These are phyloP conservation scores for Sepiola atlantica DNA, from an alignment of 2,888 invertebrate genomes.

Conservation along the genomic window DNA sequence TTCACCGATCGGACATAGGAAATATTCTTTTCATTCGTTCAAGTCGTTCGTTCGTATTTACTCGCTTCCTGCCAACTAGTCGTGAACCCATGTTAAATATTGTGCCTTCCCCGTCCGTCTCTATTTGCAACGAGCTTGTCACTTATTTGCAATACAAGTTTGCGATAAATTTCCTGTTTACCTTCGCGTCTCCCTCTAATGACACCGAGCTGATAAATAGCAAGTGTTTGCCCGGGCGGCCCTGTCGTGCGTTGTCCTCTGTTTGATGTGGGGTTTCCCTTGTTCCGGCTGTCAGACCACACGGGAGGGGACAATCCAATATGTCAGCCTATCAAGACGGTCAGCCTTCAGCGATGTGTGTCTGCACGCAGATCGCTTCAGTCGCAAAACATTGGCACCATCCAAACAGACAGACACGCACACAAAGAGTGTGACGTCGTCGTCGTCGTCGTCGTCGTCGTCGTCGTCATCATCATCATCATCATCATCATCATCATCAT, in stretches of 20 bases:
- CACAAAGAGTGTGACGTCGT: neutral
- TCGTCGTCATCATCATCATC: too few relatives aligned
- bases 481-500: neutral
- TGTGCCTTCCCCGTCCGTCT: neutral
- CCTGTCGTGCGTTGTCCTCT: neutral
- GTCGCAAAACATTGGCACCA: neutral
- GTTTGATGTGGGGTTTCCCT: neutral
- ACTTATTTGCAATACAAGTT: constrained; percentile 10
- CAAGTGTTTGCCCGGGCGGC: neutral
- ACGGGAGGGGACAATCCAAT: neutral
- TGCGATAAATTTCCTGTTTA: constrained; percentile 18
- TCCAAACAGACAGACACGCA: neutral
- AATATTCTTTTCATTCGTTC: neutral
- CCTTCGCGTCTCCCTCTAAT: neutral
- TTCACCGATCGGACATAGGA: neutral
- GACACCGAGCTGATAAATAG: constrained; percentile 20
- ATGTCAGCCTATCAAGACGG: neutral
- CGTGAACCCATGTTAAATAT: constrained; percentile 10
- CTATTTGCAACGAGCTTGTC: constrained; percentile 8
- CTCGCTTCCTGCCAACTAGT: neutral
- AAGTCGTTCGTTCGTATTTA: neutral
- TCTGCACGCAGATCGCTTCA: neutral
- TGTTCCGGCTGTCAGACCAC: constrained; percentile 32
- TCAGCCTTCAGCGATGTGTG: neutral
- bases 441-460: neutral